Evolutionary conservation across 1,140 invertebrate genomes (phyloP), one percentile per base, ranked within the genome.

Genomic region (Drosophila orena): DNA sequence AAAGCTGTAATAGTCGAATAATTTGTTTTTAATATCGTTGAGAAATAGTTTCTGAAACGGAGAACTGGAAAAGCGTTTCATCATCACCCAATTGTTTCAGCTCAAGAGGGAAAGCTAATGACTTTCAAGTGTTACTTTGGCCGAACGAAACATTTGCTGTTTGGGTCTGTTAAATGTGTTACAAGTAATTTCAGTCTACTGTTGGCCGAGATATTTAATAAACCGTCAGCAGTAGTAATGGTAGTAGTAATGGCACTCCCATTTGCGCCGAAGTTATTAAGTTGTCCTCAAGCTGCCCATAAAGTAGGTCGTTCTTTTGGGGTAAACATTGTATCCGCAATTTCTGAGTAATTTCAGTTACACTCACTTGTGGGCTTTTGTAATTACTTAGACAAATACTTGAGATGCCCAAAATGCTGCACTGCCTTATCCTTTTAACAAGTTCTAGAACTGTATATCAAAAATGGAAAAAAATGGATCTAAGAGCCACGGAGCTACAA

Each of bases 201-300:
- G 44, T 58, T 49, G 47, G 43, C 46, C 43, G 35, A 55, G 56
- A 69, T 83, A 89, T 89, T 88, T 89, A 89, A 89, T 88, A 88
- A 84, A 73, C 64, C 30, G 27, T 44, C 76, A 89, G 58, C 66
- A 62, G 52, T 38, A n/a, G n/a, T n/a, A n/a, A n/a, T n/a, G n/a
- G n/a, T n/a, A 24, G 50, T 62, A 46, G 72, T 50, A 24, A 71
- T 64, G 50, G 35, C 73, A 60, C 56, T 66, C 55, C 53, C 65
- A 89, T 73, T 73, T 89, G 75, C 79, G 75, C 71, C 75, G 59
- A 69, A 88, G 84, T 86, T 89, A 83, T 83, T 89, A 83, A 89
- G 70, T 38, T 50, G 60, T 57, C 40, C 61, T 62, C 15, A 66
- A 85, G 81, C 70, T 42, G 35, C 15, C 47, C 64, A 62, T 54